A percentile compares a stretch with the other conserved stretches of the same genome.
Evolutionary conservation across 2,797 vertebrate genomes (phyloP).

Genomic region (Borostomias antarcticus): DNA sequence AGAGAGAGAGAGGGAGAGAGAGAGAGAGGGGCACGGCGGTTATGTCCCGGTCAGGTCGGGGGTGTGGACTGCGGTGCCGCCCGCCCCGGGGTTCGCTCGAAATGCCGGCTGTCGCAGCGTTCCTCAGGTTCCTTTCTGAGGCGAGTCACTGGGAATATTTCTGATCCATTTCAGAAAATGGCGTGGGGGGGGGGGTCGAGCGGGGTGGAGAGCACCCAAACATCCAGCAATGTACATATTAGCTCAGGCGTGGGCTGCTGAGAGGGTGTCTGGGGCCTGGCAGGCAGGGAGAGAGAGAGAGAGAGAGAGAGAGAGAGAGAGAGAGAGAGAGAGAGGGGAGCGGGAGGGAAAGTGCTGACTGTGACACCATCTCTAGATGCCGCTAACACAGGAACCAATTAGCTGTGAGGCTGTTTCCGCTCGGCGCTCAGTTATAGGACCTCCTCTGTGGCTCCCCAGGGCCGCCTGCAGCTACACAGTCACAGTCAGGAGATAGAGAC

Average conservation of each 20-base stretch:
- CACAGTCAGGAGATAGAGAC: conserved; percentile 52
- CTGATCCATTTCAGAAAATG: no score
- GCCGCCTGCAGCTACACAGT: conserved; percentile 64
- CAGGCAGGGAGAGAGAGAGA: conserved; percentile 1
- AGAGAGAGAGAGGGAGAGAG: conserved; percentile 12
- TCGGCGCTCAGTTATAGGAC: conserved; percentile 66
- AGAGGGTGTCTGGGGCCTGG: conserved; percentile 62
- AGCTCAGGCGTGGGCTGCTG: conserved; percentile 58
- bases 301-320: conserved; percentile 25
- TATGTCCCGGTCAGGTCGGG: no score
- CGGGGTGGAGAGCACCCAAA: conserved; percentile 46
- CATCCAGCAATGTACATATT: conserved; percentile 64
- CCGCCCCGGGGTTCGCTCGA: no score
- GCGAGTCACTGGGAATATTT: no score
- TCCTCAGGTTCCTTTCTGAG: no score
- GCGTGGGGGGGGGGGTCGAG: background rate
- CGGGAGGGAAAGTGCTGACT: conserved; percentile 68
- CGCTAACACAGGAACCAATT: conserved; percentile 72
- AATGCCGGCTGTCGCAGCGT: no score
- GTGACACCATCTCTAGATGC: conserved; percentile 62
- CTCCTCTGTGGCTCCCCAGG: conserved; percentile 64
- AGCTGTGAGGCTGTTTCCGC: conserved; percentile 71
- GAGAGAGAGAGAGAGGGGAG: conserved; percentile 44
- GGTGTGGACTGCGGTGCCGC: no score
- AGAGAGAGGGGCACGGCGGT: no score